Conservation (phyloP, 2,888 invertebrate species). For the Epiblema foenella region DNA sequence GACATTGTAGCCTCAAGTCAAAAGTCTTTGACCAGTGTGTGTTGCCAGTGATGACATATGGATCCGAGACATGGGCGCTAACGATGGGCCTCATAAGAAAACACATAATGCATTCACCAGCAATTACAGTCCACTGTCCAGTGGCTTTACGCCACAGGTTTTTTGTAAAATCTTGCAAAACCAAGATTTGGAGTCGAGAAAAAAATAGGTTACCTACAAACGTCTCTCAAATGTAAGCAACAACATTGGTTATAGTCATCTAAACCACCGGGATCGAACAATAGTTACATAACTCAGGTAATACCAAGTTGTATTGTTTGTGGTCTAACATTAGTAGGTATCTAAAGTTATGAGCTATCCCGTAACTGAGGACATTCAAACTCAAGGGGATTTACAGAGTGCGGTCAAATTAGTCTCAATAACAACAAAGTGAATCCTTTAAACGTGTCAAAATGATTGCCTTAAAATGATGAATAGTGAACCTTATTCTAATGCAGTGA, state of each 20-base stretch:
- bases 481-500: neutral
- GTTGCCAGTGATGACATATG: too few species aligned
- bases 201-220: too few species aligned
- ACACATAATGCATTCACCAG: too few species aligned
- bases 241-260: neutral
- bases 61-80: too few species aligned
- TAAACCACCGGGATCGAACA: constrained; percentile 4
- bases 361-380: neutral
- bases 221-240: neutral
- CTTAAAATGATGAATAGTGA: neutral
- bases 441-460: neutral
- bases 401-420: neutral
- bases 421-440: neutral
- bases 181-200: too few species aligned
- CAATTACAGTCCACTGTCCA: too few species aligned
- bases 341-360: neutral
- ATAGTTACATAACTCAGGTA: constrained; percentile 16
- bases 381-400: neutral
- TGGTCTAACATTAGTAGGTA: neutral
- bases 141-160: too few species aligned
- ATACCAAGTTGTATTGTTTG: neutral
- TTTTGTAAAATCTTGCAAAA: too few species aligned
- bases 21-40: too few species aligned
- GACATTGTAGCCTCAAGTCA: too few species aligned
- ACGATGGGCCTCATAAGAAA: too few species aligned